Base-by-base conservation (phyloP, 1,140 invertebrate genomes). In the Neodiprion fabricii region DNA sequence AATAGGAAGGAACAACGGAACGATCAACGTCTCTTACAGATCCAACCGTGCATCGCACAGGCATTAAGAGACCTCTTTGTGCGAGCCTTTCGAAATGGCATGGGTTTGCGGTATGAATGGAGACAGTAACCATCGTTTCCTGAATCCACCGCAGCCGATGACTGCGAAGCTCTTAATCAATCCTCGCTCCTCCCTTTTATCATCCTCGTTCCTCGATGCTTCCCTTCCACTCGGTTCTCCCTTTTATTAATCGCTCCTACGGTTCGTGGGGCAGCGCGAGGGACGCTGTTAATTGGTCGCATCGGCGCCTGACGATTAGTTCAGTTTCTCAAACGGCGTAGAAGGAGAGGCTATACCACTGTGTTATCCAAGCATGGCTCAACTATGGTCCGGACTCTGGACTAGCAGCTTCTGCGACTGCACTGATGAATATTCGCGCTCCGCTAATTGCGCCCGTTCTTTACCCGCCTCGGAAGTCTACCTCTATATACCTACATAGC, bases 21-120 rank as follows among this genome's bases (percentile, higher is more conserved):
- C 53, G 48, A 71, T 47, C 40, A 75, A 75, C 48, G 61, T 75
- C 74, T 75, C 74, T 40, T 40, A 40, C 9, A 61, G 53, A 61
- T 61, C 53, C 53, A 61, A 61, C 53, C n/a, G 53, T 61, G 53
- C 53, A 40, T 5, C 5, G 28, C 28, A 40, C 28, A 40, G 53
- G 53, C 53, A 61, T 61, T 61, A 61, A 61, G 53, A 61, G 11
- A 5, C 9, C 28, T 40, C 28, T 40, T 40, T 40, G 28, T 40
- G 28, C 53, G 53, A 61, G 53, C 53, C 11, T 61, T 61, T 61
- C n/a, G 53, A 61, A 40, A 61, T 61, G 9, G 11, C 53, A 61
- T 17, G 11, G 11, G 11, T 12, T 17, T 17, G n/a, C n/a, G 5
- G 11, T 40, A 40, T 61, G 53, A 61, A 61, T 61, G 53, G 53